Evolutionary conservation across 2,113 vertebrate genomes (phyloP).

Genomic region (Strix aluco): DNA sequence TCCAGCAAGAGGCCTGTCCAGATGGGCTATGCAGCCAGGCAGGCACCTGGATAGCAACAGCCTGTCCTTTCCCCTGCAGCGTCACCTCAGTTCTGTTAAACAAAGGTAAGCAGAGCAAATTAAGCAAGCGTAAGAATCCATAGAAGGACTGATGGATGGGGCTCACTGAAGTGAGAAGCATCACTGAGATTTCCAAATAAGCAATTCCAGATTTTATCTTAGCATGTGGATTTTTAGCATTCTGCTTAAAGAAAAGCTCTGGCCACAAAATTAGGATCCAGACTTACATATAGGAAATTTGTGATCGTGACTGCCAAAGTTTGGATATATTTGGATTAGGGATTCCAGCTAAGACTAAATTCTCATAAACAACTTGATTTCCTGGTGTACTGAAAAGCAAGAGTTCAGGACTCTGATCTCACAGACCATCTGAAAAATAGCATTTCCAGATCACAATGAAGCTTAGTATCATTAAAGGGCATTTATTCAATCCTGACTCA

Average conservation of each 20-base stretch:
- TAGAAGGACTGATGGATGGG: neutral
- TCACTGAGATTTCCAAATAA: neutral
- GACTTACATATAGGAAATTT: neutral
- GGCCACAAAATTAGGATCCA: neutral
- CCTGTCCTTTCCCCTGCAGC: neutral
- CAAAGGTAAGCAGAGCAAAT: conserved; percentile 11
- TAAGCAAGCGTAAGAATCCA: neutral
- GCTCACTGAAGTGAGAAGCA: neutral
- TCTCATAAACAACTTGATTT: neutral
- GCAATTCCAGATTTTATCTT: too few relatives aligned
- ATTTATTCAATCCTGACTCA: neutral
- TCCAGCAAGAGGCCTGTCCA: neutral
- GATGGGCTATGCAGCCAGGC: neutral
- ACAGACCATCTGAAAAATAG: neutral
- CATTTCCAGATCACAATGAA: neutral
- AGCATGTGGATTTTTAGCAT: neutral
- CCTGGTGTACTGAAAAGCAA: neutral
- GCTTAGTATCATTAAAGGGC: neutral
- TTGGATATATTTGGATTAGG: neutral
- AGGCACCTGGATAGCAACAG: neutral
- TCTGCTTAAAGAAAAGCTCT: neutral
- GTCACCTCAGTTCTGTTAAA: neutral
- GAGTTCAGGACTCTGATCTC: neutral
- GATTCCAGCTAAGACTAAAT: neutral
- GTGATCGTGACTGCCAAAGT: neutral